Evolutionary conservation across 1,140 invertebrate genomes (phyloP).

Genomic region (Pseudomyrmex flavicornis): DNA sequence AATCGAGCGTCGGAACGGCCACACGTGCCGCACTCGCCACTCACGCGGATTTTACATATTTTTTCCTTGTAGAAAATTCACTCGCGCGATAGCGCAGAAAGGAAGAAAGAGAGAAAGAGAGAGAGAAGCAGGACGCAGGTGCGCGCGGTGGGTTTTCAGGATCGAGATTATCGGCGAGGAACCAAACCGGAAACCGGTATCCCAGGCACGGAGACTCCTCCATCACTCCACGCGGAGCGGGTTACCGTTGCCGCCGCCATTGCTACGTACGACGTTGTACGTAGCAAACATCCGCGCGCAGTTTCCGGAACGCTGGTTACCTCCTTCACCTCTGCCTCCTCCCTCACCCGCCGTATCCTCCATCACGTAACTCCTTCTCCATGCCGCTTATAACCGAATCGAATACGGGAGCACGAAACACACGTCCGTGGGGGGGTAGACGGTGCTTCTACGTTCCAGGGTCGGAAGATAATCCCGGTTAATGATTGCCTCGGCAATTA

Average conservation of each 20-base stretch:
- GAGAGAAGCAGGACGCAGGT: slow-evolving; percentile 70
- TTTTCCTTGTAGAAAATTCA: slow-evolving; percentile 48
- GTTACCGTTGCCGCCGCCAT: slow-evolving; percentile 72
- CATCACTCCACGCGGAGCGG: slow-evolving; percentile 74
- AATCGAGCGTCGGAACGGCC: slow-evolving; percentile 38
- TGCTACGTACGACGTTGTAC: slow-evolving; percentile 71
- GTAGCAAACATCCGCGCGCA: slow-evolving; percentile 75
- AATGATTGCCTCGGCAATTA: slow-evolving; percentile 82
- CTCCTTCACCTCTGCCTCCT: slow-evolving; percentile 41
- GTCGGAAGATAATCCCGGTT: slow-evolving; percentile 80
- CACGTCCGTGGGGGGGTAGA: slow-evolving; percentile 65
- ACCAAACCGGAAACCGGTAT: slow-evolving; percentile 78
- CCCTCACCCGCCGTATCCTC: slow-evolving; percentile 49
- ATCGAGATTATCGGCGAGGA: slow-evolving; percentile 81
- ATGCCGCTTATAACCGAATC: slow-evolving; percentile 72
- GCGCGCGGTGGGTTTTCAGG: slow-evolving; percentile 64
- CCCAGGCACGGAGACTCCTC: slow-evolving; percentile 77
- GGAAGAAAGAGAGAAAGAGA: slow-evolving; percentile 12
- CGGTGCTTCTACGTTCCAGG: slow-evolving; percentile 60
- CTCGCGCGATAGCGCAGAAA: slow-evolving; percentile 28
- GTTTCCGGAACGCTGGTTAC: slow-evolving; percentile 75
- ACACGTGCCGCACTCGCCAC: slow-evolving; percentile 56
- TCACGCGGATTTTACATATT: slow-evolving; percentile 66
- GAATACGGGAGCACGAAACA: slow-evolving; percentile 73
- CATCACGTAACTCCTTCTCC: slow-evolving; percentile 58